phyloP scores from a whole-genome alignment of 92 coral and sea anemone genomes.

The Palythoa heliodiscus region DNA sequence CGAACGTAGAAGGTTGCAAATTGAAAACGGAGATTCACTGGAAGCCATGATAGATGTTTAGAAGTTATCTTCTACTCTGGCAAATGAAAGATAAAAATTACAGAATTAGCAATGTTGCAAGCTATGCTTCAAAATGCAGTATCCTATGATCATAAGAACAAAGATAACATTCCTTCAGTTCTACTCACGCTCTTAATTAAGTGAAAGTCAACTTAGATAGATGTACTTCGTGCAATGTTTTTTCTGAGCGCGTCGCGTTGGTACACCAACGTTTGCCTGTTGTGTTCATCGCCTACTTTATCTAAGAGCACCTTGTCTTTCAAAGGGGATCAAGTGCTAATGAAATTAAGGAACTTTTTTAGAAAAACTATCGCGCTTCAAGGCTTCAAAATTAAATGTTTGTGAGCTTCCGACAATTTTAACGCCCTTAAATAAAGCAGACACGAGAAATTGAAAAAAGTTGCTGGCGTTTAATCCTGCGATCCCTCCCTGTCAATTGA shows the following conservation, averaged over 20 bases:
- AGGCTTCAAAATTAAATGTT: constrained; percentile 9
- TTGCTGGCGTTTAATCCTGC: constrained; percentile 21
- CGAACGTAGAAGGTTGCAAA: constrained; percentile 15
- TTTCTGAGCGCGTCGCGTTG: not conserved
- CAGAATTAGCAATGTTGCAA: not conserved
- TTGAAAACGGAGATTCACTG: constrained; percentile 22
- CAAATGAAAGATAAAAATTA: constrained; percentile 8
- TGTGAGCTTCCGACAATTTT: constrained; percentile 41
- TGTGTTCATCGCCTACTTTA: not conserved
- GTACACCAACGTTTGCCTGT: not conserved
- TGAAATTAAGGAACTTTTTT: constrained; percentile 27
- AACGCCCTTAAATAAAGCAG: constrained; percentile 42
- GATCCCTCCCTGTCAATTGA: constrained; percentile 19
- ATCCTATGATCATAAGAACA: not conserved
- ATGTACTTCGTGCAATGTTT: not conserved
- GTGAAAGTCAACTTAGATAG: not conserved
- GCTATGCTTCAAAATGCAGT: not conserved
- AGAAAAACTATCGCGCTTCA: not conserved
- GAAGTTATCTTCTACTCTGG: not conserved
- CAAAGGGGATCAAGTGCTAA: constrained; percentile 30
- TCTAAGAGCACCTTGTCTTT: not conserved
- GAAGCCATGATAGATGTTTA: constrained; percentile 10
- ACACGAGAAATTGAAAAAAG: constrained; percentile 22
- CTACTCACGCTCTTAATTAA: not conserved
- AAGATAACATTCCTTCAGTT: not conserved